Evolutionary conservation across 1,140 invertebrate genomes (phyloP), one percentile per base, ranked within the genome.

Genomic region (Drosophila nebulosa): DNA sequence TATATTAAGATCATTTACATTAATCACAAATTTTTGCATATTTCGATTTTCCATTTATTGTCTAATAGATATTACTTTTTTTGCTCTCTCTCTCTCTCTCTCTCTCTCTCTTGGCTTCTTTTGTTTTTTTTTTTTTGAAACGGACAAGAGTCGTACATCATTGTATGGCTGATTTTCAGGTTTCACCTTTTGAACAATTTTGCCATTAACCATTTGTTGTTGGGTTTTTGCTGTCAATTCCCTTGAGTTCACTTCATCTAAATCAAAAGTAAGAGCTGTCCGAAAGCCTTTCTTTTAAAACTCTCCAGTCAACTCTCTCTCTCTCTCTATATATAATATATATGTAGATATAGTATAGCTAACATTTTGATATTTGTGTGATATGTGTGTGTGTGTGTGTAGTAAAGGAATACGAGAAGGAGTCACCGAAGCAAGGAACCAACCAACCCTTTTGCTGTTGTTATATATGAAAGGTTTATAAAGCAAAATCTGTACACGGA

Each of bases 381-480:
- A 69, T 75, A 60, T 71, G 71, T n/a, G n/a, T n/a, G n/a, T n/a
- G n/a, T n/a, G n/a, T n/a, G n/a, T n/a, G n/a, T 71, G 72, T 64
- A 59, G 70, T 26, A 64, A 53, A 26, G 16, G 57, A 27, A 42
- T 27, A 7, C 9, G 39, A 24, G 39, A 24, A 16, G 26, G 12
- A 10, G 36, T 30, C 26, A 36, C 4, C 22, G 14, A 36, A 22
- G 56, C 21, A 52, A 46, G 26, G 26, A 78, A 78, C 69, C 79
- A 84, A 84, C 80, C 80, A 84, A 84, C 80, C 80, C 80, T 80
- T 84, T 84, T 73, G 73, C 69, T 86, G 72, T 57, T 57, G 73
- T 55, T 55, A 55, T 72, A 72, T 84, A 71, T 52, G 69, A 3
- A 12, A 32, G 72, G 71, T 74, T 64, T 53, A 68, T 74, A 73